phyloP scores from a whole-genome alignment of 2,797 vertebrate genomes.

The Acanthurus tractus region DNA sequence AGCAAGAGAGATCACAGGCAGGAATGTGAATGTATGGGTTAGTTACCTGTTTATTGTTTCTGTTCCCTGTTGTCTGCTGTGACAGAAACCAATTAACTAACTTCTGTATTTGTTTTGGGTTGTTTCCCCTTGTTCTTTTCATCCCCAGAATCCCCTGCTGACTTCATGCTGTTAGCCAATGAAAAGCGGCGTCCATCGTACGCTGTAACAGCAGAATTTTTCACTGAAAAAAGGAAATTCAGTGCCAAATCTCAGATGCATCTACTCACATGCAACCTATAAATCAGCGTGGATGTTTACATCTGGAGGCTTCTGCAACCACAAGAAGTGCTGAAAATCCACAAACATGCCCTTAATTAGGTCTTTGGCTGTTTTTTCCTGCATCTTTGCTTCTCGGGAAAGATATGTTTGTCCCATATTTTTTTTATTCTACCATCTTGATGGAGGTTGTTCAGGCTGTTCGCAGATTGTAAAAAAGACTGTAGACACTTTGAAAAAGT shows the following conservation, averaged over 20 bases:
- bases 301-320: not conserved
- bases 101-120: not conserved
- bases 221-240: not conserved
- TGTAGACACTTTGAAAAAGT: too few species aligned
- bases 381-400: not conserved
- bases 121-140: not conserved
- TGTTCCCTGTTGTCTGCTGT: not conserved
- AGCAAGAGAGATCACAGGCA: not conserved
- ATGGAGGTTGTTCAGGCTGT: not conserved
- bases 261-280: not conserved
- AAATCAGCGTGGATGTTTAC: not conserved
- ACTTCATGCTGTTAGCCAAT: not conserved
- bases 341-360: too few species aligned
- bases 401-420: too few species aligned
- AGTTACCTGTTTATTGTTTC: not conserved
- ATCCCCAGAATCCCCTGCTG: not conserved
- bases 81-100: not conserved
- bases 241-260: not conserved
- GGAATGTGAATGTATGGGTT: not conserved
- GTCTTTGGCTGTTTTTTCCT: not conserved
- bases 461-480: too few species aligned
- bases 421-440: not conserved
- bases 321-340: not conserved
- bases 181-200: not conserved
- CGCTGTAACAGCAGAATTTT: not conserved